Evolutionary conservation across 1,140 invertebrate genomes (phyloP), one percentile per base, ranked within the genome.

Genomic region (Solenopsis fugax): DNA sequence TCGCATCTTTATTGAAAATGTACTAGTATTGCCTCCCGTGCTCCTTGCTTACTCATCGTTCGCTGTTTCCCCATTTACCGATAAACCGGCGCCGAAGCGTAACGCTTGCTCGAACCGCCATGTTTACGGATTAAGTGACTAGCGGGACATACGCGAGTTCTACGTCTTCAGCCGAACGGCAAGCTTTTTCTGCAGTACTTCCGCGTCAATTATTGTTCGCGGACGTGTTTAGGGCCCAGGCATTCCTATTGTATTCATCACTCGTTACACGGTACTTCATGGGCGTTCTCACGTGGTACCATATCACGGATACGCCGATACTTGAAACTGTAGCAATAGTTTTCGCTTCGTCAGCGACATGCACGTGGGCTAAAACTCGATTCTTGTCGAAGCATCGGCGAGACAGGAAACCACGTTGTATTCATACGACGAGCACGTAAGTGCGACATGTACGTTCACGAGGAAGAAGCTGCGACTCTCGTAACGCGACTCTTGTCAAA

Each of bases 321-420:
- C 80, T 84, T 84, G 69, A 84, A 84, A 84, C 69, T 84, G 80
- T 84, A 84, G 80, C 80, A 84, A 82, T 73, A 60, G 69, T 58
- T 85, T 76, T 85, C 50, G 84, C 84, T 65, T 76, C 75, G 75
- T 85, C 84, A 85, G 84, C 75, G 24, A 34, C 72, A 5, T 41
- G 84, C 84, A 45, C 60, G 84, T 67, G 45, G 84, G 52, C 41
- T 85, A 85, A 69, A 85, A 80, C 60, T 80, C 50, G 58, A 78
- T 78, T 80, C 58, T 76, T 58, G 84, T 76, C 84, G 72, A 78
- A 84, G 80, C 69, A 60, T 71, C 52, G 56, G 64, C 62, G 80
- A 73, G 80, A 75, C 80, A 84, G 54, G 69, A 84, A 62, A 84
- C 41, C 18, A 6, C 69, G 80, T 54, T 71, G 52, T 73, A 82